Percentiles rank a stretch among this genome's conserved stretches.
Conservation (phyloP, 2,797 vertebrate genomes). For the Macroramphosus scolopax region DNA sequence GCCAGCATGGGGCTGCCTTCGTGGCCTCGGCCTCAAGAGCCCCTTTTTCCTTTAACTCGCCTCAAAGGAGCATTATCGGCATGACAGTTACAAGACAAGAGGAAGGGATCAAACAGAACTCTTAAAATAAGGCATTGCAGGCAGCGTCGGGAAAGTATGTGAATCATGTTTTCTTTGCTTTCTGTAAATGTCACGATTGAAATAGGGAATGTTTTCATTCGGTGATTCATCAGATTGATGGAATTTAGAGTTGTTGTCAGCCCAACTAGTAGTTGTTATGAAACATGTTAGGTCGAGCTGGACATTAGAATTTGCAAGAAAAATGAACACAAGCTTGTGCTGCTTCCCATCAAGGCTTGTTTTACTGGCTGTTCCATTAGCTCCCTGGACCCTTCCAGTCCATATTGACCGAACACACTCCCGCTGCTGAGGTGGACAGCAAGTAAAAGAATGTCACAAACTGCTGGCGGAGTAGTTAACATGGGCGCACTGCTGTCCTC, state of each 20-base stretch:
- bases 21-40: conserved; percentile 58
- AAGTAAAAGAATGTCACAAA: conserved; percentile 72
- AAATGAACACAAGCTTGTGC: conserved; percentile 5
- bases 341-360: conserved; percentile 19
- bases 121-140: too few species aligned
- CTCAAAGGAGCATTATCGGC: conserved; percentile 69
- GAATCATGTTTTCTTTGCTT: too few species aligned
- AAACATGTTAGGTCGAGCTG: too few species aligned
- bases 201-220: too few species aligned
- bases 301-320: conserved; percentile 2
- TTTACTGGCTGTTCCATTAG: conserved; percentile 39
- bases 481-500: conserved; percentile 45
- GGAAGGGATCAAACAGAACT: conserved; percentile 57
- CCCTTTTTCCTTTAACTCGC: conserved; percentile 64
- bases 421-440: conserved; percentile 33
- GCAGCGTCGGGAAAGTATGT: background rate
- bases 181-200: too few species aligned
- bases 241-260: too few species aligned
- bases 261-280: conserved; percentile 23
- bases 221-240: conserved; percentile 23
- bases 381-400: conserved; percentile 50
- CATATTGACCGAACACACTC: conserved; percentile 25
- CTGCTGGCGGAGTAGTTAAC: conserved; percentile 67
- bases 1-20: conserved; percentile 79
- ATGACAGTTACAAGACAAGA: conserved; percentile 75